A percentile compares a stretch with the other conserved stretches of the same genome.
phyloP scores from a whole-genome alignment of 2,888 invertebrate genomes.

The Lydus trimaculatus region DNA sequence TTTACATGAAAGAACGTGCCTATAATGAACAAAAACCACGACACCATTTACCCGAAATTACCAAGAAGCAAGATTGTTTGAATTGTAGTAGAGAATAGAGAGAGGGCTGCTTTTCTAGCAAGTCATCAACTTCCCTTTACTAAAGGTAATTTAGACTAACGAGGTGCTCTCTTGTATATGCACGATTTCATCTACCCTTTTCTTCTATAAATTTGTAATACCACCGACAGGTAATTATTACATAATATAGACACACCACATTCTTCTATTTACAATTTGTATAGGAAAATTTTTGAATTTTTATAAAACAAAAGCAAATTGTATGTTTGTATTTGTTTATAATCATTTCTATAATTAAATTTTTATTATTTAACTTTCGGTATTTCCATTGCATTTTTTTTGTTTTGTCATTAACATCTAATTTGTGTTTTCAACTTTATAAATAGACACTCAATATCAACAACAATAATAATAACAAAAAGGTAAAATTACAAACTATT shows the following conservation, averaged over 20 bases:
- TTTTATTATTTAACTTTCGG: not conserved
- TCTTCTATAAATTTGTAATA: too few species aligned
- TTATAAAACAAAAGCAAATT: not conserved
- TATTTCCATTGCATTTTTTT: conserved; percentile 2
- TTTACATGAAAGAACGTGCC: not conserved
- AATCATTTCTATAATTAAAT: not conserved
- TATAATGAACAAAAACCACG: not conserved
- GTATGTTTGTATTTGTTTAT: not conserved
- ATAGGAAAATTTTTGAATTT: not conserved
- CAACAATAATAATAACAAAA: not conserved
- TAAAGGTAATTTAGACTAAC: not conserved
- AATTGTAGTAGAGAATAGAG: too few species aligned
- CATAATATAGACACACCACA: too few species aligned
- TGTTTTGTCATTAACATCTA: not conserved
- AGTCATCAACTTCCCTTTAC: not conserved
- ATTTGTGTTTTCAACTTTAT: not conserved
- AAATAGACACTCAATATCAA: not conserved
- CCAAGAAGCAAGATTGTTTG: too few species aligned
- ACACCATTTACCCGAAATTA: not conserved
- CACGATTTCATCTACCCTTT: too few species aligned
- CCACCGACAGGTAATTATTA: too few species aligned
- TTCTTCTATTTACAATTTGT: too few species aligned
- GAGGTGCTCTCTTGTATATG: too few species aligned
- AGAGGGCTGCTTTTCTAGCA: too few species aligned
- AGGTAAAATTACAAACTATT: too few species aligned